Evolutionary conservation across 2,113 vertebrate species (phyloP), one percentile per base, ranked within the genome.

Genomic region (Thryonomys swinderianus): DNA sequence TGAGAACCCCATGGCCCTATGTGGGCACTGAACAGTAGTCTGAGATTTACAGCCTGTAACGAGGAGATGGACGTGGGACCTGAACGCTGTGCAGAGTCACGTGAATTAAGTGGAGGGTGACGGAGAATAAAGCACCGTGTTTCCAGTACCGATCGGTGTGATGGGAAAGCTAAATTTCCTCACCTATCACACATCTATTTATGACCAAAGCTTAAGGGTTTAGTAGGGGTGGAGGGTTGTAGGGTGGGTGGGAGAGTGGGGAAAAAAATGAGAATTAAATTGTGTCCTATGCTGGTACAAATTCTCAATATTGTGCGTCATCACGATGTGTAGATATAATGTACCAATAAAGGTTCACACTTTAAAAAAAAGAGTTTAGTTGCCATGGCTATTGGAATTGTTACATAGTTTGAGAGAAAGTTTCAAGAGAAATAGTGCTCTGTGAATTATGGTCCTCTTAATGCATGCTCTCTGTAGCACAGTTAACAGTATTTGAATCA

Each of bases 401-500:
- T n/a, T 73, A 74, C 6, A 64, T 71, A 84, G 14, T 84, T 94
- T 59, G 32, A 80, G 34, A 62, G 48, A 53, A 87, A 57, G 34
- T 91, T 91, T 91, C 79, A 86, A 45, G 85, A 81, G 55, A 85
- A 94, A 76, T 79, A 93, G 71, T 83, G 2, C 34, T 55, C 16
- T 91, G 7, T 84, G 51, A 51, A 37, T 48, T 69, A 62, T 5
- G 42, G 18, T 45, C 12, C 27, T 88, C 27, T 85, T 27, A 5
- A 64, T 91, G 89, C 25, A 80, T 87, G 93, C 87, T 85, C 30
- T 21, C 37, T 20, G 32, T 53, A 64, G 13, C 51, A 91, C 40
- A 80, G 13, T 67, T 91, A 85, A 78, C 23, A 82, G 23, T 6
- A 87, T 91, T 91, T 86, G 57, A 94, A 59, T 94, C 79, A 89